Percentiles rank a stretch among this genome's conserved stretches.
Conservation (phyloP, 2,113 vertebrate species). For the Pteropus alecto region DNA sequence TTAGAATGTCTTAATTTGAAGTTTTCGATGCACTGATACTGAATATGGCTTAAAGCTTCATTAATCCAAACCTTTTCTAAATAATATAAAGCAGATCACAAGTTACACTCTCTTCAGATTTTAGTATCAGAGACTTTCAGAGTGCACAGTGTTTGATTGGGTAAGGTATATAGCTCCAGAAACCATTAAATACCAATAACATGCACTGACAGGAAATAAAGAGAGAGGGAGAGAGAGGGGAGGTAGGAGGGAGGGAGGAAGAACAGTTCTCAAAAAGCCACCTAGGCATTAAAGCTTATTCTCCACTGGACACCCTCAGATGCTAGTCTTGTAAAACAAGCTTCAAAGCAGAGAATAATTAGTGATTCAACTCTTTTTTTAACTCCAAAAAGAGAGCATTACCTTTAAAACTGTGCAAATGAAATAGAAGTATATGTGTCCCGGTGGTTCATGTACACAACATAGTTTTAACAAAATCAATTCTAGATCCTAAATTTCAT, state of each 20-base stretch:
- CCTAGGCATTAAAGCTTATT: background rate
- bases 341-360: background rate
- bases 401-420: background rate
- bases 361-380: background rate
- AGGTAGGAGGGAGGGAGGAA: background rate
- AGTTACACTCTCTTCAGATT: background rate
- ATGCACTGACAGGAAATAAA: background rate
- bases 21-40: background rate
- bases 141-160: background rate
- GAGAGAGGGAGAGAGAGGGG: accelerated
- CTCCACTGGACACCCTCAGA: background rate
- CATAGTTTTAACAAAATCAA: background rate
- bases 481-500: background rate
- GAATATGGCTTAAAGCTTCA: background rate
- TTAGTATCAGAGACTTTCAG: background rate
- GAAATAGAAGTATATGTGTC: background rate
- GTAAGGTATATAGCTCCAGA: background rate
- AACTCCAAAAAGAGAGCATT: background rate
- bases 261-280: background rate
- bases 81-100: background rate
- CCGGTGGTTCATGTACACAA: background rate
- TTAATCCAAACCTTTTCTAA: background rate
- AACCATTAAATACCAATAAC: background rate
- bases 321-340: background rate
- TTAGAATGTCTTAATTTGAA: background rate